Evolutionary conservation across 2,797 vertebrate genomes (phyloP).

Genomic region (Vultur gryphus): DNA sequence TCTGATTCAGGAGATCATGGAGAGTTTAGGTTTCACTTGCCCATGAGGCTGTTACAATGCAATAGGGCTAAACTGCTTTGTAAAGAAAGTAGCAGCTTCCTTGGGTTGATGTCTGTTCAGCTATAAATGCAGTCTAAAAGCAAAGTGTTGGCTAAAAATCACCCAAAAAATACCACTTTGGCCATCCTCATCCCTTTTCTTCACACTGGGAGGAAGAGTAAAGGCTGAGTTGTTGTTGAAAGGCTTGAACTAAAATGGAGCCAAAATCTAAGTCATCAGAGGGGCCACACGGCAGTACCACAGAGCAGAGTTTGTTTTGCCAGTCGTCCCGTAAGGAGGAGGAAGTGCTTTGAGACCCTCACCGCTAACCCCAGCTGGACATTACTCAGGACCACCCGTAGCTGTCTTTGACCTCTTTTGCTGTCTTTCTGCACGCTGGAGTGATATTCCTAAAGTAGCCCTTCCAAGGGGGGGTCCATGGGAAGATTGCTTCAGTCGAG

Average conservation of each 20-base stretch:
- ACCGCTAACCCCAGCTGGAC: neutral
- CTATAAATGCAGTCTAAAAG: neutral
- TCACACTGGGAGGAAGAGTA: neutral
- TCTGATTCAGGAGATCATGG: neutral
- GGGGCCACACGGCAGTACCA: rapidly evolving
- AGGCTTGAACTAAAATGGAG: neutral
- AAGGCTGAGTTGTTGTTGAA: neutral
- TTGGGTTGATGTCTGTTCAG: neutral
- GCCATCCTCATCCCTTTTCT: neutral
- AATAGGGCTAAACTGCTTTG: neutral
- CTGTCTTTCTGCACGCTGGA: neutral
- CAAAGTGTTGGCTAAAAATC: neutral
- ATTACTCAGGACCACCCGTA: neutral
- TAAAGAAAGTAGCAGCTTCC: neutral
- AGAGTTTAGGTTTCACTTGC: neutral
- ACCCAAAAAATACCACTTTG: neutral
- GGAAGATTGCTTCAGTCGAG: rapidly evolving
- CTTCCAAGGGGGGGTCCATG: neutral
- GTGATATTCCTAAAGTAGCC: neutral
- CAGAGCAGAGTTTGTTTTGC: neutral
- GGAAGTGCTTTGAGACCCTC: neutral
- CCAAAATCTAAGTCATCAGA: neutral
- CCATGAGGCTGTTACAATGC: neutral
- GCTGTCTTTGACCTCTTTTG: neutral
- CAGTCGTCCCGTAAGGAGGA: rapidly evolving